Base-by-base conservation (phyloP, 2,888 invertebrate species). In the Cantharis lateralis region DNA sequence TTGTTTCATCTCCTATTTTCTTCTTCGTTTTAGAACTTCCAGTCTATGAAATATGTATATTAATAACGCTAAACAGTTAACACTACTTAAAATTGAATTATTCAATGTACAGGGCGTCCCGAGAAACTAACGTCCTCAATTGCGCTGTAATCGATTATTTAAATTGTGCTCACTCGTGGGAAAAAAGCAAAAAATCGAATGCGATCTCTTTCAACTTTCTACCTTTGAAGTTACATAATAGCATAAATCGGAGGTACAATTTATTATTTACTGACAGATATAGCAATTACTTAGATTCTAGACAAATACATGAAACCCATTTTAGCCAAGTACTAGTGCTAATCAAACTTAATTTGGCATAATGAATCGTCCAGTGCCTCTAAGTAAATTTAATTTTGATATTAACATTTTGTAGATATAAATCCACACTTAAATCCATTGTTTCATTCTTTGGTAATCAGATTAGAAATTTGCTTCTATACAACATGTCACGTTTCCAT, bases 371-470 rank as follows among this genome's bases (percentile, higher is more conserved):
- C 48, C 48, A n/a, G 48, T 7, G 7, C n/a, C 13, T 48, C n/a
- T 48, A 7, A 48, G 48, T n/a, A 48, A 48, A 48, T 48, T 48
- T n/a, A n/a, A 48, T 48, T 48, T 48, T 48, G n/a, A 5, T 48
- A n/a, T 48, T 48, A 48, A n/a, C 70, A 75, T 77, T 76, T 28
- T 74, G 79, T 80, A 80, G 81, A 82, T 79, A 80, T 82, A 82
- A 82, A 80, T 76, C 74, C 75, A 79, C 79, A 81, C 79, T 77
- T 78, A 77, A 84, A 84, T 82, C 82, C 83, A 82, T 77, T 82
- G 82, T 83, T 82, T 85, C 85, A 86, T 85, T 85, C 85, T 79
- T 80, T 82, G 81, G 78, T 83, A 86, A 86, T 86, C 86, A 85
- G 85, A 85, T 86, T 86, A 86, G 79, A 81, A 81, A 81, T 83